Evolutionary conservation across 2,113 vertebrate genomes (phyloP).

Genomic region (Eretmochelys imbricata): DNA sequence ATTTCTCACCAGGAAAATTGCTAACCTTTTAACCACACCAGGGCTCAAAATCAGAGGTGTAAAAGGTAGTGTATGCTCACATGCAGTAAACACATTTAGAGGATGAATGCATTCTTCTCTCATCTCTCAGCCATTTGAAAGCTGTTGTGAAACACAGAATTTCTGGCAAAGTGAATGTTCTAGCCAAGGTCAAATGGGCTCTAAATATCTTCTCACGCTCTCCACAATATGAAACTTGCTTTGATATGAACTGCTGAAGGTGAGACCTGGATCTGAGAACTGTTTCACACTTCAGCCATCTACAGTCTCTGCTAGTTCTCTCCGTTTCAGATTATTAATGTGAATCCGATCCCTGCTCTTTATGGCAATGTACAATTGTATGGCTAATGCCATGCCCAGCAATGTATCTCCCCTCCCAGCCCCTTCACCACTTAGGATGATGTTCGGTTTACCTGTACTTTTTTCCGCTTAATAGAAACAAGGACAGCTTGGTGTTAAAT

Average conservation of each 20-base stretch:
- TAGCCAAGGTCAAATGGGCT: conserved; percentile 58
- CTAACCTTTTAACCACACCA: conserved; percentile 42
- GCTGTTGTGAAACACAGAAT: conserved; percentile 47
- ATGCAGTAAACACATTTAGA: not conserved
- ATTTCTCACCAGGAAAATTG: conserved; percentile 28
- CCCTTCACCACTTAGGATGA: not conserved
- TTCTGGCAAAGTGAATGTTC: conserved; percentile 55
- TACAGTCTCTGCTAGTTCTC: not conserved
- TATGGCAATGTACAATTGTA: not conserved
- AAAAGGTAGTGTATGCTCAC: conserved; percentile 9
- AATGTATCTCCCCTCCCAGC: not conserved
- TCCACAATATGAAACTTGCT: not conserved
- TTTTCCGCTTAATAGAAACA: not conserved
- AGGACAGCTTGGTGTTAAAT: not conserved
- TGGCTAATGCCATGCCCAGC: not conserved
- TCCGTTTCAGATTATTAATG: not conserved
- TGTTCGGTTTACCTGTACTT: conserved; percentile 6
- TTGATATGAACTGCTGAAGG: conserved; percentile 25
- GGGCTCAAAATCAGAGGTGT: conserved; percentile 31
- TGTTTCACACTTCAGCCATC: not conserved
- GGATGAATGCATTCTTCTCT: conserved; percentile 20
- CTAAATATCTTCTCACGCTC: conserved; percentile 15
- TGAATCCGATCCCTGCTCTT: not conserved
- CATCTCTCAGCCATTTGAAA: conserved; percentile 23
- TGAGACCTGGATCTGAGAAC: conserved; percentile 18